Evolutionary conservation across 1,140 invertebrate genomes (phyloP), one percentile per base, ranked within the genome.

Genomic region (Telenomus remus): DNA sequence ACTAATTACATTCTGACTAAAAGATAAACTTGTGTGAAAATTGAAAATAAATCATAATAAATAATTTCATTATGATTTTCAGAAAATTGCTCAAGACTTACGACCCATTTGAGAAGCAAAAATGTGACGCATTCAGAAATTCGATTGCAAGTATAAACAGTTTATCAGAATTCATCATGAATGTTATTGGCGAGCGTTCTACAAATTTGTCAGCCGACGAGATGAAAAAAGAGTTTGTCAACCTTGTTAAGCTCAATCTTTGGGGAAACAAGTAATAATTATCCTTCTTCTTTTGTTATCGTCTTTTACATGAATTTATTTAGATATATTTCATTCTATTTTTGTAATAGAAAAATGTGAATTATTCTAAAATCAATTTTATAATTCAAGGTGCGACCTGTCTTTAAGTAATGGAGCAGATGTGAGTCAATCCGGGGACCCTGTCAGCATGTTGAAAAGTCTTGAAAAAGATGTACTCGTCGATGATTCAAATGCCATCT

Each of bases 71-170:
- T 39, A 1, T 39, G 3, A n/a, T 39, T 73, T 81, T 34, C 81
- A 94, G 94, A 57, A 86, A 86, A 76, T 78, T 84, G 2, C 82
- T 96, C 1, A 88, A 90, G 49, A 82, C 85, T 5, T 95, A 93
- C 80, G 97, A 98, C 89, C 92, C 92, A 19, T 98, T 97, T 87
- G 85, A 85, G 49, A 90, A 91, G 10, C 91, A 93, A 81, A 98
- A 98, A 81, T 63, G 90, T 42, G 86, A 91, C 16, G 85, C 90
- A 4, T 92, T 95, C 47, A 72, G 59, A 1, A 85, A 84, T 33
- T 91, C 91, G 2, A 49, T 91, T 14, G 83, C 87, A 51, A 88
- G 90, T 47, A 91, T 94, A 68, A 86, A 86, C 43, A 68, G 86
- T n/a, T 84, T 94, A 19, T 88, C 90, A 4, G 86, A 90, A 48